Base-by-base conservation (phyloP, 2,797 vertebrate genomes). In the Chelon auratus region DNA sequence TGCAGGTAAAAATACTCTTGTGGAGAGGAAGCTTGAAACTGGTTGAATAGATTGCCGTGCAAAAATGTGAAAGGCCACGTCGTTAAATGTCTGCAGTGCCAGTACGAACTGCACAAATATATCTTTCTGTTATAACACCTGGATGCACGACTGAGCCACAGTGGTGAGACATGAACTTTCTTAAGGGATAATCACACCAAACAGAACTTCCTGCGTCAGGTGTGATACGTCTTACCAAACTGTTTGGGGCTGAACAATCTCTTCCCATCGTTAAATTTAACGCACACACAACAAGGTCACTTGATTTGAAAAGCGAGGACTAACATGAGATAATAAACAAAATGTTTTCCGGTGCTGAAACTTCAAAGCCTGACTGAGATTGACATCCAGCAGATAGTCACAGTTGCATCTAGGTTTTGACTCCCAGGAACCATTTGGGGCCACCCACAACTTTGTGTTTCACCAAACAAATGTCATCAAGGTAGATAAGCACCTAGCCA, bases 401-500 rank as follows among this genome's bases (percentile, higher is more conserved):
- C 72, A 81, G 82, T 81, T 75, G 40, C 67, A 77, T 88, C 58
- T 62, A 81, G 62, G 71, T 71, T 84, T 72, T 62, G 76, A 81
- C 62, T 81, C 47, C 56, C n/a, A 72, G 60, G 65, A 75, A 67
- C 75, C 51, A 71, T 77, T 69, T 18, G 18, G 75, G 91, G 85
- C 92, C 92, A 94, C 90, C 90, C 91, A 93, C 77, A 79, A 65
- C 77, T 73, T 42, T 68, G 59, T 48, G 48, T 82, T 77, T 72
- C 73, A 81, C 54, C 72, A 83, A 83, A 89, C 73, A 84, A 80
- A 85, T 82, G 74, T 85, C 75, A 89, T 85, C 66, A 56, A 57
- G 61, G 48, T 18, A 86, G 92, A 93, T 92, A 93, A 93, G 91
- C 85, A 78, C 70, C 37, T 40, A 81, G 91, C 88, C 89, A 93